Percentiles rank a stretch among this genome's conserved stretches.
These are phyloP conservation scores for Epinotia ramella DNA, from an alignment of 2,888 invertebrate genomes.

Conservation along the genomic window DNA sequence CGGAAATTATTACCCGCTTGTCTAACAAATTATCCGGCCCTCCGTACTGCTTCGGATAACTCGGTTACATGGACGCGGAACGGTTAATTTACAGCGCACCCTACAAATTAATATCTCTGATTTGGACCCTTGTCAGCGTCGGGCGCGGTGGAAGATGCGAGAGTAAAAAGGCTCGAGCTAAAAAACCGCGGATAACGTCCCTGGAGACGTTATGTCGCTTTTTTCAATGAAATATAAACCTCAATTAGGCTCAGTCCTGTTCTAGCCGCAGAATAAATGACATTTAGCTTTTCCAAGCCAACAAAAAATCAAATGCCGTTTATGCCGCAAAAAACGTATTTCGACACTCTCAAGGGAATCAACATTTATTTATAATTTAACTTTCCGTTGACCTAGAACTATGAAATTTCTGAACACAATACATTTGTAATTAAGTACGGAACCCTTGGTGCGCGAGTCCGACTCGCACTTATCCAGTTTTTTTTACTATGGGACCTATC, in stretches of 20 bases:
- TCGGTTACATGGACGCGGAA: constrained; percentile 73
- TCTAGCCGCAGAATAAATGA: neutral
- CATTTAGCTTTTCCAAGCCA: too few relatives aligned
- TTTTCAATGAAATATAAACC: constrained; percentile 1
- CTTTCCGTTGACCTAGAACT: too few relatives aligned
- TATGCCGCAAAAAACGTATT: too few relatives aligned
- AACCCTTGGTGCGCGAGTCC: too few relatives aligned
- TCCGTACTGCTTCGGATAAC: constrained; percentile 61
- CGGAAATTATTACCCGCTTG: constrained; percentile 74
- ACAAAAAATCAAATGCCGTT: too few relatives aligned
- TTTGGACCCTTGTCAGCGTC: constrained; percentile 82
- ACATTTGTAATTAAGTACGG: too few relatives aligned
- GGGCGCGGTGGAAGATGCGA: constrained; percentile 52
- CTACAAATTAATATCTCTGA: constrained; percentile 84
- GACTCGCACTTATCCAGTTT: too few relatives aligned
- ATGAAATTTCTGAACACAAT: too few relatives aligned
- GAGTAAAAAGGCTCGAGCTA: constrained; percentile 40
- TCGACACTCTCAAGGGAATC: too few relatives aligned
- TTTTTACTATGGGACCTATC: too few relatives aligned
- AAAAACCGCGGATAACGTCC: constrained; percentile 9
- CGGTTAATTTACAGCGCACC: constrained; percentile 80
- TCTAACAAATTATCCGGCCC: constrained; percentile 75
- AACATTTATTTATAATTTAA: too few relatives aligned
- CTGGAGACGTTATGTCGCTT: neutral
- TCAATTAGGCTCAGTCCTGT: neutral